phyloP scores from a whole-genome alignment of 2,888 invertebrate species.

The Gibbula magus region DNA sequence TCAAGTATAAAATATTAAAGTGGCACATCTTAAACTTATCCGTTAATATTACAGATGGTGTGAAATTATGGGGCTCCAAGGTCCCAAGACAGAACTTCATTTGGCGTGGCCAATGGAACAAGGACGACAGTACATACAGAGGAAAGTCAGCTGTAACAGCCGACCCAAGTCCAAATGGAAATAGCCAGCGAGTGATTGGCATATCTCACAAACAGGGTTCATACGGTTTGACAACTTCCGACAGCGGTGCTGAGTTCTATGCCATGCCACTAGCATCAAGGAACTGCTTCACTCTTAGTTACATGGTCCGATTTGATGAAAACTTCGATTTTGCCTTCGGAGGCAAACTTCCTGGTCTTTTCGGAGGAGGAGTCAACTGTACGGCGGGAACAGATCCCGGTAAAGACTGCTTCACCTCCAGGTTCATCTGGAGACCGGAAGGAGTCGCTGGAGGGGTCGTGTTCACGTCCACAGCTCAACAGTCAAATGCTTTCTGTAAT shows the following conservation, averaged over 20 bases:
- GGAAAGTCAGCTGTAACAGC: not conserved
- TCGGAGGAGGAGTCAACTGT: slow-evolving; percentile 7
- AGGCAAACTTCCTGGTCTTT: slow-evolving; percentile 5
- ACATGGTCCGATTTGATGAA: not conserved
- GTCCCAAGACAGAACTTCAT: not conserved
- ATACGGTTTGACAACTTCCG: not conserved
- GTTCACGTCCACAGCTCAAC: not conserved
- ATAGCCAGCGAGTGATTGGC: not conserved
- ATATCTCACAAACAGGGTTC: not conserved
- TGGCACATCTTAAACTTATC: no score
- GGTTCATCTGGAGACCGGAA: slow-evolving; percentile 11
- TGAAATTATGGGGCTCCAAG: not conserved
- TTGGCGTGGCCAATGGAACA: not conserved
- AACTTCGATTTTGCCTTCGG: slow-evolving; percentile 14
- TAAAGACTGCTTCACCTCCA: not conserved
- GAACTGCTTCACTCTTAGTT: not conserved
- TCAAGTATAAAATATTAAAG: no score
- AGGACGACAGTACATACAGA: not conserved
- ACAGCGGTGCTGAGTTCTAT: slow-evolving; percentile 1
- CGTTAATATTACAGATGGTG: not conserved
- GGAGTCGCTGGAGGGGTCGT: not conserved
- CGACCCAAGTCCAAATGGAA: not conserved
- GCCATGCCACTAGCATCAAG: not conserved
- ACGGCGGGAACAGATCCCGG: not conserved
- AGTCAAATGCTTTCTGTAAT: not conserved